Evolutionary conservation across 2,113 vertebrate species (phyloP), one percentile per base, ranked within the genome.

Genomic region (Paradoxurus hermaphroditus): DNA sequence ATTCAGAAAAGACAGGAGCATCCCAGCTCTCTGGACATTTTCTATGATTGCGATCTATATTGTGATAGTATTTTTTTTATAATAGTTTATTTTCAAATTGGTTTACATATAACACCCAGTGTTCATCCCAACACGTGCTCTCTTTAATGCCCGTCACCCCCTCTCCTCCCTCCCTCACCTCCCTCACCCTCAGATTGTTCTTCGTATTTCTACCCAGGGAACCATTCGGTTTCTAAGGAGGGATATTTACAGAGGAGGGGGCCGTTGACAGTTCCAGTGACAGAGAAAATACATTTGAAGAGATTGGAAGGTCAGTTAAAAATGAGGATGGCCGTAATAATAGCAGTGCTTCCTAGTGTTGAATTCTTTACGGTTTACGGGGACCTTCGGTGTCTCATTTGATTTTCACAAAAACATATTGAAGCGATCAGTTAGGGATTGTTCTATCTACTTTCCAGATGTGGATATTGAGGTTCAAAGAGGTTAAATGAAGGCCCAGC

Each of bases 391-490:
- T 75, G 70, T 51, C 16, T 90, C 25, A 83, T 56, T 86, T 87
- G 79, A 89, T 91, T 97, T 91, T 79, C 46, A 94, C 46, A 88
- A 87, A 92, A 89, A 34, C 23, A 19, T 79, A 68, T 59, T 84
- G 41, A 94, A 78, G 13, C 51, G 29, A 90, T 92, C 56, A 86
- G 72, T 89, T 51, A 44, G 19, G 19, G 41, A 53, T 79, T 92
- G 73, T 70, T 97, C 56, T 21, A 65, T 85, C 56, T 83, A 34
- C 84, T 90, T 79, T 93, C 14, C 46, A 92, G 31, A 86, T 87
- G 79, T n/a, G 65, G 73, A 97, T 95, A 95, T 82, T 95, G n/a
- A 89, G 4, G 16, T 92, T 73, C 56, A 86, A 67, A 84, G 59
- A 90, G 44, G 34, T 94, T 95, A 96, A 90, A 90, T 87, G 29